phyloP scores from a whole-genome alignment of 2,113 vertebrate species.

The Myrmecobius fasciatus region DNA sequence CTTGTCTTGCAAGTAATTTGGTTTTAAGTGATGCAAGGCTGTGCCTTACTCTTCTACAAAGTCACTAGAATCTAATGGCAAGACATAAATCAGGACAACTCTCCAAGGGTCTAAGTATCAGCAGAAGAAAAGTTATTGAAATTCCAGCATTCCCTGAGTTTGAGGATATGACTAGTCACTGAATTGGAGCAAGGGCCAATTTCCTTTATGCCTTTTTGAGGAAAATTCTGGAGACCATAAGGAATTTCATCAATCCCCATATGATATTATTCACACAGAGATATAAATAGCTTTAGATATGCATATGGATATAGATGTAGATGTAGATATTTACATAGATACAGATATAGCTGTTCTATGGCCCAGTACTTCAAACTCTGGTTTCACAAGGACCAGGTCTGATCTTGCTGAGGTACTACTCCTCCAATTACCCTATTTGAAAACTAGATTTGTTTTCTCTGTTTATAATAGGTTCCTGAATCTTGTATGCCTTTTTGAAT shows the following conservation, averaged over 20 bases:
- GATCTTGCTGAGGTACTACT: neutral
- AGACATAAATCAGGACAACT: too few species aligned
- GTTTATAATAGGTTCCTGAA: neutral
- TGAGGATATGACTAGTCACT: neutral
- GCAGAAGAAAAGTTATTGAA: neutral
- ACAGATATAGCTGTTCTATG: neutral
- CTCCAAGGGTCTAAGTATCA: neutral
- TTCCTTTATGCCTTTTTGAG: neutral
- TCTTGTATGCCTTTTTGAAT: neutral
- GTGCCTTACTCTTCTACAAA: too few species aligned
- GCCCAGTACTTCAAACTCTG: neutral
- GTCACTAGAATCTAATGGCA: too few species aligned
- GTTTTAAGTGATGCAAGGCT: too few species aligned
- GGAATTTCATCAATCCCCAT: neutral
- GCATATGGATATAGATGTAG: neutral
- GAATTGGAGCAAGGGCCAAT: neutral
- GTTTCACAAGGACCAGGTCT: neutral
- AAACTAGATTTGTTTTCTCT: neutral
- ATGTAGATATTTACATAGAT: neutral
- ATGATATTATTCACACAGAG: constrained; percentile 6
- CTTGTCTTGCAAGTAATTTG: too few species aligned
- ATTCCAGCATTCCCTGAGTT: neutral
- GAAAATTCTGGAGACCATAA: neutral
- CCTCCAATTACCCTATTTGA: neutral
- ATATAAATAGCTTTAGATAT: neutral